phyloP scores from a whole-genome alignment of 1,140 invertebrate genomes.

The Drosophila nigrodunni region DNA sequence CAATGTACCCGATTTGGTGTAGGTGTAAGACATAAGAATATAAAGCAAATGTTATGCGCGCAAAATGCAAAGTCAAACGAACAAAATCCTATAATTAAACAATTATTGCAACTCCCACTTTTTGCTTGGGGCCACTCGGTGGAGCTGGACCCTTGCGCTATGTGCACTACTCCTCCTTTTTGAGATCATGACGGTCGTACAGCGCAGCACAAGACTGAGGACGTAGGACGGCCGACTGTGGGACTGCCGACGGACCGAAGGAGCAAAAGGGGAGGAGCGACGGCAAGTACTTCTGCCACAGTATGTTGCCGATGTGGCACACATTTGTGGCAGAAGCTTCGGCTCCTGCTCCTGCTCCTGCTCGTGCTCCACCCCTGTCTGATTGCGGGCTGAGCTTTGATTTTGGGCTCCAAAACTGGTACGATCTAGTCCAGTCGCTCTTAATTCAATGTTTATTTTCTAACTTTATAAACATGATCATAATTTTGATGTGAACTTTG shows the following conservation, averaged over 20 bases:
- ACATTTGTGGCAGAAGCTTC: constrained; percentile 66
- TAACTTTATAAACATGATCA: no score
- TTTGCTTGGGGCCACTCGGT: constrained; percentile 76
- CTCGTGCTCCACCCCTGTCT: constrained; percentile 73
- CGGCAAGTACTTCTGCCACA: constrained; percentile 65
- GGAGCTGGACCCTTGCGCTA: constrained; percentile 76
- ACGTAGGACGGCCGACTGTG: constrained; percentile 10
- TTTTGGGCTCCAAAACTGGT: constrained; percentile 4
- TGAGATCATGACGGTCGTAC: constrained; percentile 69
- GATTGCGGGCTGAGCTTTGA: constrained; percentile 28
- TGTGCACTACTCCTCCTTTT: constrained; percentile 84
- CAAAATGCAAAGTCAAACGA: constrained; percentile 83
- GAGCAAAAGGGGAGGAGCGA: constrained; percentile 42
- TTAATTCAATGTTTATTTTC: not conserved
- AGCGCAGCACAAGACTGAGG: constrained; percentile 45
- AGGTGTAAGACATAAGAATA: constrained; percentile 66
- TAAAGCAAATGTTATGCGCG: constrained; percentile 78
- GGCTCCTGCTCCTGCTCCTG: constrained; percentile 49
- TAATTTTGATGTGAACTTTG: no score
- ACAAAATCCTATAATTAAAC: constrained; percentile 85
- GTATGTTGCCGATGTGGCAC: constrained; percentile 56
- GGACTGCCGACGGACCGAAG: constrained; percentile 16
- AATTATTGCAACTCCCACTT: constrained; percentile 85
- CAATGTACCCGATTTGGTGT: constrained; percentile 30
- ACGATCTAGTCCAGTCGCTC: no score